These are phyloP conservation scores for Atethmia centrago DNA, from an alignment of 2,888 invertebrate genomes.

Conservation along the genomic window DNA sequence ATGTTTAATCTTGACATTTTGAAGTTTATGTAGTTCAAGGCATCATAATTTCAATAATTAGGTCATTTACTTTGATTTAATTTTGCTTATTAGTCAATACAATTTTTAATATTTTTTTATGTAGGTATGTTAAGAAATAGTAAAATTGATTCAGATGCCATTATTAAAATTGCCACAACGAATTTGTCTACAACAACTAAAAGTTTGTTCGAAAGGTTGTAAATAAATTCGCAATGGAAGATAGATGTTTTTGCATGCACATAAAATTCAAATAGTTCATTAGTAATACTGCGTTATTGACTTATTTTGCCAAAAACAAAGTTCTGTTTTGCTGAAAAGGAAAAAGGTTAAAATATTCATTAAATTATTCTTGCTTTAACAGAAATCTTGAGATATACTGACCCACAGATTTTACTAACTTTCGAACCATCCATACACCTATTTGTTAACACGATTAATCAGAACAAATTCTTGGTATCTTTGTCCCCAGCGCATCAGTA, in stretches of 20 bases:
- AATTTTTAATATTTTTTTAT: neutral
- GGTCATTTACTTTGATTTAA: conserved; percentile 32
- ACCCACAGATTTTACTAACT: neutral
- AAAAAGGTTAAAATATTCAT: neutral
- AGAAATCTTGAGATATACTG: neutral
- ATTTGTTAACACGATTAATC: neutral
- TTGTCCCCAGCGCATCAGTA: conserved; percentile 8
- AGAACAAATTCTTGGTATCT: conserved; percentile 1
- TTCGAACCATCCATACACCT: neutral
- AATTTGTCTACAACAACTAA: conserved; percentile 12
- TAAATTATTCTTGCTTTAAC: neutral
- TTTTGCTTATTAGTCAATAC: conserved; percentile 16
- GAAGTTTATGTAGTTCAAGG: conserved; percentile 44
- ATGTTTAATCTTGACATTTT: conserved; percentile 55
- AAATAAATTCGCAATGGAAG: conserved; percentile 16
- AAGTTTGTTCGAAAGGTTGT: conserved; percentile 10
- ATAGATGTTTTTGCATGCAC: neutral
- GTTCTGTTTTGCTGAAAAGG: too few relatives aligned
- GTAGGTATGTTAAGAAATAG: neutral
- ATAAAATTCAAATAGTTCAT: neutral
- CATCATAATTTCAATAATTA: conserved; percentile 37
- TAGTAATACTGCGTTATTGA: neutral
- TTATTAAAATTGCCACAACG: conserved; percentile 17
- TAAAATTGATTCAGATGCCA: neutral
- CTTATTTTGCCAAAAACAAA: neutral